Evolutionary conservation across 2,113 vertebrate genomes (phyloP).

Genomic region (Alosa alosa): DNA sequence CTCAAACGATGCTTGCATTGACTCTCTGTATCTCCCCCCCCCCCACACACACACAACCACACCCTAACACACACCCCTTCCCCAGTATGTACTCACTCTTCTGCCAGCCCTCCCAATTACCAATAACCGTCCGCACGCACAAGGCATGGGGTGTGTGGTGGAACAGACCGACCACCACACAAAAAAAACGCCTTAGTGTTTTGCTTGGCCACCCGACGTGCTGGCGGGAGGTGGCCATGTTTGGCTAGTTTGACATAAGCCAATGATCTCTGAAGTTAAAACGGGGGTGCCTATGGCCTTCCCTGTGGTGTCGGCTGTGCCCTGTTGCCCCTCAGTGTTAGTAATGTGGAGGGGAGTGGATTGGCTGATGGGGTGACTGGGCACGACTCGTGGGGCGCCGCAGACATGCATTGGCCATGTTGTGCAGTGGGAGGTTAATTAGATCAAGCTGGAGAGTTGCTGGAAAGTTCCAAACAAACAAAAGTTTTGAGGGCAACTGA

Average conservation of each 20-base stretch:
- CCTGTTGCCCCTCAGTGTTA: not conserved
- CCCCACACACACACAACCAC: not conserved
- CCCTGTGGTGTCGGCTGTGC: not conserved
- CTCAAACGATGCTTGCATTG: too few relatives aligned
- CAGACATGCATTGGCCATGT: slow-evolving; percentile 7
- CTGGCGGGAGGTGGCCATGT: slow-evolving; percentile 21
- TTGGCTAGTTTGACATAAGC: slow-evolving; percentile 40
- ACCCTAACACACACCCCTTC: not conserved
- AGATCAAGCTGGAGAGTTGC: not conserved
- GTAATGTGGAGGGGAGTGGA: not conserved
- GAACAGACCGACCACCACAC: not conserved
- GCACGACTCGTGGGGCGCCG: not conserved
- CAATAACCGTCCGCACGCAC: not conserved
- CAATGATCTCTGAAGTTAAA: slow-evolving; percentile 38
- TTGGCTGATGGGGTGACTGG: slow-evolving; percentile 2
- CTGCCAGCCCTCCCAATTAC: not conserved
- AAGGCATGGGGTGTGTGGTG: not conserved
- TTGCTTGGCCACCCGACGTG: slow-evolving; percentile 30
- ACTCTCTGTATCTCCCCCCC: not conserved
- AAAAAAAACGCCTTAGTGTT: not conserved
- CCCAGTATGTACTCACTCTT: not conserved
- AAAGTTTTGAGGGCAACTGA: not conserved
- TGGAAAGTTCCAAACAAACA: not conserved
- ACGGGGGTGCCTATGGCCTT: slow-evolving; percentile 11
- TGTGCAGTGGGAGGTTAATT: not conserved